A percentile compares a stretch with the other conserved stretches of the same genome.
These are phyloP conservation scores for Xiphorhynchus elegans DNA, from an alignment of 2,113 vertebrate species.

Conservation along the genomic window DNA sequence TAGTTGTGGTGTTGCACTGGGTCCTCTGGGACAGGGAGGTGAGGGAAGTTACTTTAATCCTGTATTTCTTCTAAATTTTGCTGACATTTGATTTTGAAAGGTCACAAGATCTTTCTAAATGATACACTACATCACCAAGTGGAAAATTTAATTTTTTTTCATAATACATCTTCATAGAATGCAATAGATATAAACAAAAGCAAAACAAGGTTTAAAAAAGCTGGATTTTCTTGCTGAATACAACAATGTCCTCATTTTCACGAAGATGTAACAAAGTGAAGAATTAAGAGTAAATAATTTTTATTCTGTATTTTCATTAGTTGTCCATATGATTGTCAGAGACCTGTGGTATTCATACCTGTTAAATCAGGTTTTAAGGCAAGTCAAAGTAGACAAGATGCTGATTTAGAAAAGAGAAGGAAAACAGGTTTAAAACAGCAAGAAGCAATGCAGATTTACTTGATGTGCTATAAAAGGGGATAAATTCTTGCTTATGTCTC, in stretches of 20 bases:
- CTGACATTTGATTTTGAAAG: neutral
- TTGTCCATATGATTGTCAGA: neutral
- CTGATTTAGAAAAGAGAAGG: neutral
- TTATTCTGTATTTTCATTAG: neutral
- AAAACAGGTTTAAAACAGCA: neutral
- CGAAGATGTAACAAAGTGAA: neutral
- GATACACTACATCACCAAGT: neutral
- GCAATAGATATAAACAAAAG: neutral
- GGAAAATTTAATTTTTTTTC: neutral
- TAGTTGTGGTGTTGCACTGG: neutral
- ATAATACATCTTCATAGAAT: neutral
- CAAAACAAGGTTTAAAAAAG: neutral
- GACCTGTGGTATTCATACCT: neutral
- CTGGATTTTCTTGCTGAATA: neutral
- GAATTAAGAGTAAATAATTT: neutral
- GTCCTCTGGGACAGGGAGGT: neutral
- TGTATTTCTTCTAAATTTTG: neutral
- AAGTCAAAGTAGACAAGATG: neutral
- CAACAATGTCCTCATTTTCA: neutral
- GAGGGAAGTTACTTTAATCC: neutral
- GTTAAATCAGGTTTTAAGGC: neutral
- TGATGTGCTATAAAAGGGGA: neutral
- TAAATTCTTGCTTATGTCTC: neutral
- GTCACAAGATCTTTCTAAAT: neutral
- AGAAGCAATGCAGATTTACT: neutral